Evolutionary conservation across 2,797 vertebrate genomes (phyloP).

Genomic region (Choloepus didactylus): DNA sequence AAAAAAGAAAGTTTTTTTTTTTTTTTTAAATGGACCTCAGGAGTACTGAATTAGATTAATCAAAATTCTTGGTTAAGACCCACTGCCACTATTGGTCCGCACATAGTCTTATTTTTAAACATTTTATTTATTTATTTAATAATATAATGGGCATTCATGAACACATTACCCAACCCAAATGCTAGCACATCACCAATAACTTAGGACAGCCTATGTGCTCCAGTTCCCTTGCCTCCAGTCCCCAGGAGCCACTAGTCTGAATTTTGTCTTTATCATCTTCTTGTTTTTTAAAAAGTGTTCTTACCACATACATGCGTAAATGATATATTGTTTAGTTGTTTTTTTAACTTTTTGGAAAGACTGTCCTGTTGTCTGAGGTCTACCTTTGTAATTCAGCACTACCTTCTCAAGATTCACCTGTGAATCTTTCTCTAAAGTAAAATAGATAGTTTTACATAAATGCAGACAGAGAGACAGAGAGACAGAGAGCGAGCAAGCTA

Average conservation of each 20-base stretch:
- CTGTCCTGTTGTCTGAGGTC: background rate
- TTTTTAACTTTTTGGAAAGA: constrained; percentile 40
- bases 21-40: background rate
- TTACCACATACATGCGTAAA: background rate
- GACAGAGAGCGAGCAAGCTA: background rate
- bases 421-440: background rate
- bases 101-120: background rate
- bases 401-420: background rate
- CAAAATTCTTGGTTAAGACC: constrained; percentile 32
- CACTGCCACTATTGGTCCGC: background rate
- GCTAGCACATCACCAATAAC: background rate
- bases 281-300: constrained; percentile 30
- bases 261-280: background rate
- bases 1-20: background rate
- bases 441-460: constrained; percentile 10
- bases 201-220: background rate
- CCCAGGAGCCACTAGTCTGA: background rate
- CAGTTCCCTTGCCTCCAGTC: background rate
- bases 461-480: background rate
- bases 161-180: background rate
- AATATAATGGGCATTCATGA: background rate
- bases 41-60: background rate
- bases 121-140: background rate
- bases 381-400: background rate
- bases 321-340: constrained; percentile 4